Evolutionary conservation across 2,888 invertebrate genomes (phyloP).

Genomic region (Dicranocentrus wangi): DNA sequence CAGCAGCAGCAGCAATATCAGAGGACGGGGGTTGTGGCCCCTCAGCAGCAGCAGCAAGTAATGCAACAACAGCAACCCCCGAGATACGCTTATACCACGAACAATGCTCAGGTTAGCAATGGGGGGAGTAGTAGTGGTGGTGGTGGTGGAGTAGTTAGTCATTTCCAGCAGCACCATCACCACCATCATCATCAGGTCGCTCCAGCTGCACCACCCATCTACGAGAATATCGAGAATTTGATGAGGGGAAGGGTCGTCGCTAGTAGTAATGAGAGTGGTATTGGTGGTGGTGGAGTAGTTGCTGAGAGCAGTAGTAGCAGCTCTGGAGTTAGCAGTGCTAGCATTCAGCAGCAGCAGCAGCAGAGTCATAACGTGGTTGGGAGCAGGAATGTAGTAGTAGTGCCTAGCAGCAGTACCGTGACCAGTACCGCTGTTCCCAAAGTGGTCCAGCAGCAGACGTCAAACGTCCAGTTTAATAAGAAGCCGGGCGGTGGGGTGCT

Average conservation of each 20-base stretch:
- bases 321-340: background rate
- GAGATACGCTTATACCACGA: background rate
- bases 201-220: constrained; percentile 16
- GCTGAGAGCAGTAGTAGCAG: background rate
- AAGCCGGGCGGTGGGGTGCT: constrained; percentile 7
- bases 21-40: too few species aligned
- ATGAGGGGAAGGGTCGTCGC: background rate
- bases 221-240: constrained; percentile 41
- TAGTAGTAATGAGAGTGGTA: too few species aligned
- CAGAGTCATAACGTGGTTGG: background rate
- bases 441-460: background rate
- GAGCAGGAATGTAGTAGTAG: background rate
- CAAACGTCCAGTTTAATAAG: background rate
- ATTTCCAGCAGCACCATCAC: too few species aligned
- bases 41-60: background rate
- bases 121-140: background rate
- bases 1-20: too few species aligned
- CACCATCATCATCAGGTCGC: constrained; percentile 14
- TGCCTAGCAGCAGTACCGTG: background rate
- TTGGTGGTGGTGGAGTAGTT: background rate
- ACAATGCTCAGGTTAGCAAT: background rate
- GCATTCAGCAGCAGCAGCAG: background rate
- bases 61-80: background rate
- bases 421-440: background rate
- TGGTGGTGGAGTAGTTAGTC: too few species aligned